phyloP scores from a whole-genome alignment of 2,797 vertebrate species.

The Balearica regulorum region DNA sequence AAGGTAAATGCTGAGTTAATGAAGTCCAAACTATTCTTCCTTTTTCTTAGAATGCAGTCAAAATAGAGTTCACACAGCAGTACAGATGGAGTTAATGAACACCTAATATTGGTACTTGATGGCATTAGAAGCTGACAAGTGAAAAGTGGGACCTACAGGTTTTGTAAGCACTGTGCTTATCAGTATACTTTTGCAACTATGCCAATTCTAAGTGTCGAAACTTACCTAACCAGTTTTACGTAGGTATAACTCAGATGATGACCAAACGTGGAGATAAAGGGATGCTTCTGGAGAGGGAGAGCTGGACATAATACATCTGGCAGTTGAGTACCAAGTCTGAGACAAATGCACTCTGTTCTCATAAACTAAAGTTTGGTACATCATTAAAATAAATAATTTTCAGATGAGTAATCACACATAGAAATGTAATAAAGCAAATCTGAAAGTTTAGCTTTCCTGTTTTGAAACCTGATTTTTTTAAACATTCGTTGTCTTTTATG shows the following conservation, averaged over 20 bases:
- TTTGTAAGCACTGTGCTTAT: background rate
- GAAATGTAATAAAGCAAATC: background rate
- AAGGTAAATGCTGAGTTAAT: background rate
- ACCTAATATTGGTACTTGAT: background rate
- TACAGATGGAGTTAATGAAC: background rate
- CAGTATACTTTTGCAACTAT: background rate
- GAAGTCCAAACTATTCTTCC: background rate
- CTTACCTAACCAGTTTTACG: background rate
- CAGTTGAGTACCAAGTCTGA: background rate
- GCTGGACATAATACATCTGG: background rate
- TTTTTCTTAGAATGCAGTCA: background rate
- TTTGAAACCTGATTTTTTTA: background rate
- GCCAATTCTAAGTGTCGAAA: background rate
- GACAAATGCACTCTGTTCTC: background rate
- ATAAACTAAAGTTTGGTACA: background rate
- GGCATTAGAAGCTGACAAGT: background rate
- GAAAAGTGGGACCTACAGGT: background rate
- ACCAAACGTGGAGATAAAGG: background rate
- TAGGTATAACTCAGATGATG: background rate
- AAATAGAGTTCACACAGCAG: background rate
- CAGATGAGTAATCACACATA: background rate
- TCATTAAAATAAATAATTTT: background rate
- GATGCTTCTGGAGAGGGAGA: background rate
- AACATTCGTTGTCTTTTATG: accelerated
- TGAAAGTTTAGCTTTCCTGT: background rate